Evolutionary conservation across 2,113 vertebrate genomes (phyloP), one percentile per base, ranked within the genome.

Genomic region (Gnathonemus echidnorhynchus): DNA sequence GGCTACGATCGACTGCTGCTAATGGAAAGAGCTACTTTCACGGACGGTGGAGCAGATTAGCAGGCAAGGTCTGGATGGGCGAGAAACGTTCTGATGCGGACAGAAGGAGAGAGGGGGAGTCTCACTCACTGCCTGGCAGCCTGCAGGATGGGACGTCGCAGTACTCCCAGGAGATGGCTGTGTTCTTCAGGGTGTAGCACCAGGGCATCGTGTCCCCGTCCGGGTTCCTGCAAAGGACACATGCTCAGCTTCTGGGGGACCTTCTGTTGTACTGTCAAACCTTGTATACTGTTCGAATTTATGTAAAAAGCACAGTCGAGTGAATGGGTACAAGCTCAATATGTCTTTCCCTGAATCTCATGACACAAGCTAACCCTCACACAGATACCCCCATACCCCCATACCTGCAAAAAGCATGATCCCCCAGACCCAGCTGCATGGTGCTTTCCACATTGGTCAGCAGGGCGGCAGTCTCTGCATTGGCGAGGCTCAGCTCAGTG

Each of bases 401-500:
- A 94, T 90, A 98, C 98, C 98, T 97, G 97, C 98, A 99, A 94
- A 94, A 98, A 50, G 97, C 89, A 4, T 98, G 97, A 0, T 96
- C 95, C 21, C 98, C 98, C 24, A 99, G 92, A 77, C 98, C 98
- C 3, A 94, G 95, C 74, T 94, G 92, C 10, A 95, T 5, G 0
- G 95, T 95, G 0, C 94, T 86, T 0, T 42, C 92, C 90, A 97
- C 91, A 0, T 93, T 96, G 91, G 96, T 93, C 0, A 97, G 95
- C 84, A 94, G 92, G 10, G 95, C 5, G 0, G 95, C 95, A 0
- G 94, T 86, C 0, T 39, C 92, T 90, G 96, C 91, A 0, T 93
- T 96, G 91, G 96, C 93, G 0, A 97, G 93, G 0, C 97, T 96
- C 53, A 98, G 93, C 93, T 98, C 97, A 46, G 97, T 80, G 74